Evolutionary conservation across 2,888 invertebrate genomes (phyloP), one percentile per base, ranked within the genome.

Genomic region (Therioaphis trifolii): DNA sequence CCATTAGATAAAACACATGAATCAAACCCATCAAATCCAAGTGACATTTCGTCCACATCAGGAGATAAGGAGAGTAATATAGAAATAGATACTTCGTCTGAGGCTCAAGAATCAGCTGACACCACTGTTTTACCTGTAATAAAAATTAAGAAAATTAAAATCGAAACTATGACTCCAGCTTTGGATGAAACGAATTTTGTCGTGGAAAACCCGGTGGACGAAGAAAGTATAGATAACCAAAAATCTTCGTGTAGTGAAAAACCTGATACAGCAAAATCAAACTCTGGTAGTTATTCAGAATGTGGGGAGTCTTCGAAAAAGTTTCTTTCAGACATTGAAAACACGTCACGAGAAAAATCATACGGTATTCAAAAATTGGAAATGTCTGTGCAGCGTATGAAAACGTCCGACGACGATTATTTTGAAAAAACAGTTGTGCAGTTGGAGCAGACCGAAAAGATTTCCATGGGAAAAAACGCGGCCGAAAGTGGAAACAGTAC

Each of bases 341-440:
- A 55, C n/a, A 24, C 5, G 40, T 24, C 18, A 40, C 24, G 40
- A 11, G 46, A 5, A 55, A 27, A 69, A n/a, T 61, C 55, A 2
- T 79, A 55, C 14, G 69, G 68, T 1, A 55, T 68, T 24, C 68
- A 40, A 55, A 52, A 55, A 43, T 55, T 69, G 14, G 69, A 69
- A 69, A 69, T 80, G 71, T 58, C 79, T 29, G n/a, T 58, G 4
- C 58, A 58, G 11, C 29, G 29, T 43, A 11, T 71, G 4, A 29
- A 71, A 80, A 21, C 71, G 0, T 71, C 46, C 0, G 18, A 71
- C 12, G 71, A 71, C 12, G 43, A 58, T 69, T 55, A 55, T 69
- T 71, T 71, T 15, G 69, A 79, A 35, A 68, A 78, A 68, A 35
- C 66, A 0, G 52, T 66, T 14, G 49, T 68, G 24, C 66, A 78